Percentiles rank a stretch among this genome's conserved stretches.
These are phyloP conservation scores for Pseudorectes ferrugineus DNA, from an alignment of 2,113 vertebrate genomes.

Conservation along the genomic window DNA sequence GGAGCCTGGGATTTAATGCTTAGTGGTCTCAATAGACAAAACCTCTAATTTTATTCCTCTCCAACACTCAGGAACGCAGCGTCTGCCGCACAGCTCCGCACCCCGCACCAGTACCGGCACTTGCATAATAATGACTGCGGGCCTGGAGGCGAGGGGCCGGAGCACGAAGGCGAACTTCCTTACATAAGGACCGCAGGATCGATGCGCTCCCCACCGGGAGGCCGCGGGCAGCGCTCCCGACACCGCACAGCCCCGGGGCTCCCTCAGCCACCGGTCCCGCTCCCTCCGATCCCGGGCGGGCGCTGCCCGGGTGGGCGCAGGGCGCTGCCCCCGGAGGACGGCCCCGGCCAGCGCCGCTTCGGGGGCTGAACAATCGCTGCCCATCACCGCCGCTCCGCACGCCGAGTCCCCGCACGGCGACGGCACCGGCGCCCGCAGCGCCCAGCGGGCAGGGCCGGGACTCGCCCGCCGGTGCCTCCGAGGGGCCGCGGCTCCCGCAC, in stretches of 20 bases:
- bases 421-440: neutral
- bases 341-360: neutral
- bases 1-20: neutral
- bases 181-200: neutral
- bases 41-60: fast-evolving
- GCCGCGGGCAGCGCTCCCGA: neutral
- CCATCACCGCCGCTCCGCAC: neutral
- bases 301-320: neutral
- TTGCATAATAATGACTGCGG: neutral
- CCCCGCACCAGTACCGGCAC: neutral
- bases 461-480: too few species aligned
- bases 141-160: neutral
- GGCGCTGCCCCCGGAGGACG: neutral
- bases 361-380: neutral
- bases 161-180: neutral
- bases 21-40: fast-evolving
- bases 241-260: neutral
- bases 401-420: neutral
- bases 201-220: neutral
- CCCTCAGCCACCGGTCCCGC: neutral
- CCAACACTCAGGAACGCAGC: fast-evolving
- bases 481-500: too few species aligned
- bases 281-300: neutral
- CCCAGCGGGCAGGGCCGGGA: too few species aligned
- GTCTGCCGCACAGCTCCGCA: neutral